Evolutionary conservation across 1,140 invertebrate genomes (phyloP), one percentile per base, ranked within the genome.

Genomic region (Saxidomus purpurata): DNA sequence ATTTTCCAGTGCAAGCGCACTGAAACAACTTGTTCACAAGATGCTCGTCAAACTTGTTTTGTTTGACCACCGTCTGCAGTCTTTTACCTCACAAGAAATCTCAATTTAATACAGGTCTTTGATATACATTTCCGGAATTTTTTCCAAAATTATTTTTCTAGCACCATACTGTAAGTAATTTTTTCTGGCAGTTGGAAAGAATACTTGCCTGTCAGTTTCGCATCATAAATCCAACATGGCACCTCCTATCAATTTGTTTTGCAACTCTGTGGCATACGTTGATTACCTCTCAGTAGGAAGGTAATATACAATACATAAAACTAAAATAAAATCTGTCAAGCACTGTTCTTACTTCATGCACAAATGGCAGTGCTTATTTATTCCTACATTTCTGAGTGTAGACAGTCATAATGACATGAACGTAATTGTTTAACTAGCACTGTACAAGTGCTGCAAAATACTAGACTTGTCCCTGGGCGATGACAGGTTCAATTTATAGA

Each of bases 191-290:
- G 28, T 79, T 79, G 47, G 76, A 34, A 34, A 43, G 47, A 82
- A 82, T 82, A 69, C 1, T 74, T 86, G 80, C 55, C 34, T 86
- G 71, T 86, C 63, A 71, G 67, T 59, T 49, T 86, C 22, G 15
- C 67, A 49, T 74, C 63, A 43, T 43, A 76, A 76, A 76, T 76
- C 49, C 28, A 59, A 34, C 34, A 61, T 86, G 59, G 76, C 76
- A 79, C 31, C 76, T 52, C 31, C 43, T 52, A 40, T 55, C 47
- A 52, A 36, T 55, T 25, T 79, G 43, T 38, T 55, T 79, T 79
- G 76, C 76, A 79, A 52, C 89, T 82, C 63, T 67, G 67, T 89
- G 87, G 90, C 87, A 89, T 91, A 83, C 74, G 82, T 79, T 89
- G 84, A 89, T 91, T 89, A 87, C 59, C 84, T 87, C 87, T 69